A percentile compares a stretch with the other conserved stretches of the same genome.
phyloP scores from a whole-genome alignment of 2,797 vertebrate genomes.

The Peromyscus aztecus region DNA sequence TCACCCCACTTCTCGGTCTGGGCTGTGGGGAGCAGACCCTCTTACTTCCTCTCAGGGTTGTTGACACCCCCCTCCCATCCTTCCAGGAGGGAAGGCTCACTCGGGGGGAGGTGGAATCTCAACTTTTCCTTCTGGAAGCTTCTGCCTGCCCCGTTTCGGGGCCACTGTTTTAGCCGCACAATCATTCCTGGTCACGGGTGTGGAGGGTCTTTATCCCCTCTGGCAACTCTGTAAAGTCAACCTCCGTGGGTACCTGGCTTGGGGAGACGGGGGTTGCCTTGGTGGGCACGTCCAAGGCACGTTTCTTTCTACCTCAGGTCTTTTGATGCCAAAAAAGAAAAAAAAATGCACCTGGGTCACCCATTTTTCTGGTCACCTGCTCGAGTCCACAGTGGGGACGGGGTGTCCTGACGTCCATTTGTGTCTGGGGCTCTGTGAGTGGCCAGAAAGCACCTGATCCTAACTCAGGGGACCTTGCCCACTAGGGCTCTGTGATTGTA shows the following conservation, averaged over 20 bases:
- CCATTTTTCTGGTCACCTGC: not conserved
- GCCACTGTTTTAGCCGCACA: constrained; percentile 63
- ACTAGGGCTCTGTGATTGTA: constrained; percentile 32
- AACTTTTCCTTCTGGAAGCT: constrained; percentile 28
- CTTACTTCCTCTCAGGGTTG: constrained; percentile 47
- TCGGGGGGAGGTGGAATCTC: not conserved
- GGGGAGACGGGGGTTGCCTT: not conserved
- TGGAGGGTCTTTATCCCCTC: not conserved
- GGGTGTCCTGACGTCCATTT: not conserved
- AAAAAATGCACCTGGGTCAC: not conserved
- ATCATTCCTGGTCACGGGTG: constrained; percentile 42
- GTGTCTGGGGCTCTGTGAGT: not conserved
- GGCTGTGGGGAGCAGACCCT: not conserved
- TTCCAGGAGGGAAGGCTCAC: not conserved
- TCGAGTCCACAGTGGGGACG: no score
- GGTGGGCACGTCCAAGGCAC: not conserved
- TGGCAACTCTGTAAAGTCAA: not conserved
- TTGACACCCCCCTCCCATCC: not conserved
- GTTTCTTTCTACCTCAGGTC: constrained; percentile 82
- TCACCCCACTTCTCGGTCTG: not conserved
- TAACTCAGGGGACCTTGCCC: constrained; percentile 80
- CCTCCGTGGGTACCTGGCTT: not conserved
- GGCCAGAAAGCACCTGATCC: constrained; percentile 41
- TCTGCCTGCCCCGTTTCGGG: not conserved
- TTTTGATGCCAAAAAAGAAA: constrained; percentile 75